These are phyloP conservation scores for Phyllotreta striolata DNA, from an alignment of 2,888 invertebrate genomes.

Conservation along the genomic window DNA sequence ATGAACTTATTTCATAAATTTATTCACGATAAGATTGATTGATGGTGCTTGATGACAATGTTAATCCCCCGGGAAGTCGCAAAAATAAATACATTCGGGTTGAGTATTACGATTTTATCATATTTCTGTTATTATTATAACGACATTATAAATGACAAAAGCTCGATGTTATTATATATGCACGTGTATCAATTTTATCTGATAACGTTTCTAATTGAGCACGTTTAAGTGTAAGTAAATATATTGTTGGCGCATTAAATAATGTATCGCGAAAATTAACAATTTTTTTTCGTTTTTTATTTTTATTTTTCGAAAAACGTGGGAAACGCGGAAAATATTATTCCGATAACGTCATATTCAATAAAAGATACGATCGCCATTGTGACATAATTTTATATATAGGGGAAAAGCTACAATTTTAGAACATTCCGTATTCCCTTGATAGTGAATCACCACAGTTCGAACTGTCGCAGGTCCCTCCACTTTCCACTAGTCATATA, in stretches of 20 bases:
- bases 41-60: too few species aligned
- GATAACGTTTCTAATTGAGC: too few species aligned
- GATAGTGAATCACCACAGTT: constrained; percentile 41
- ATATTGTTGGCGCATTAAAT: background rate
- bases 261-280: constrained; percentile 1
- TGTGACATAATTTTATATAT: constrained; percentile 33
- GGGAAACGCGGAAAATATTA: background rate
- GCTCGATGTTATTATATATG: too few species aligned
- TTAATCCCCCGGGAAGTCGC: too few species aligned
- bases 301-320: too few species aligned
- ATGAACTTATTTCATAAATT: too few species aligned
- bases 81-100: too few species aligned
- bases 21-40: too few species aligned
- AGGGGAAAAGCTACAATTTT: constrained; percentile 37
- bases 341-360: constrained; percentile 13
- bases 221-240: constrained; percentile 11
- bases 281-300: background rate
- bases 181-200: too few species aligned
- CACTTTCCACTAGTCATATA: constrained; percentile 40
- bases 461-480: constrained; percentile 36
- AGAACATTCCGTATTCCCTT: constrained; percentile 38
- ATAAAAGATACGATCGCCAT: constrained; percentile 39
- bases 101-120: too few species aligned
- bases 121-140: too few species aligned
- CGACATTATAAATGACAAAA: too few species aligned